Evolutionary conservation across 2,113 vertebrate genomes (phyloP), one percentile per base, ranked within the genome.

Genomic region (Osmerus mordax): DNA sequence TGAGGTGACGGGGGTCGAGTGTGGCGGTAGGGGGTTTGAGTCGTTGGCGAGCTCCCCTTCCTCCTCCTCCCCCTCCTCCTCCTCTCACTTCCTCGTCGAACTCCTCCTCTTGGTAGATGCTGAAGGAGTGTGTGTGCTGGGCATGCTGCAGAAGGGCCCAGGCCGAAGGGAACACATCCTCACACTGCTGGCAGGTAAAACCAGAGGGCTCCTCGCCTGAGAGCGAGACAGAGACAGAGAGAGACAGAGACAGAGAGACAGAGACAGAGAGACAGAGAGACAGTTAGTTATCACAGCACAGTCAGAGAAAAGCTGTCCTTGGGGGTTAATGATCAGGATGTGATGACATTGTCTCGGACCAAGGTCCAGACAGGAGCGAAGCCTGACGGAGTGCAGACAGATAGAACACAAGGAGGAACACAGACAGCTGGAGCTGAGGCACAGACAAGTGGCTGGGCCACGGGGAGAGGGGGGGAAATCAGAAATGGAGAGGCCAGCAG

Each of bases 1-100:
- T 94, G 91, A 98, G 94, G 87, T 94, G 95, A 75, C 96, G 94
- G 67, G 96, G 94, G 92, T 98, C 96, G 90, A 97, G 93, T 81
- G 79, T 83, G 78, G 90, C 88, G 83, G 89, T 79, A 82, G 93
- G 88, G 83, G 94, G 75, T 90, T 94, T 91, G 88, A 92, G 87
- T 82, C 87, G 78, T 90, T 93, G 93, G 89, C 92, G 88, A 89
- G 89, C 89, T 91, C 90, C 91, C 93, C 92, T 90, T 91, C 36
- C 41, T 21, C 14, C 58, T 51, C 92, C 93, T 92, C 56, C 15
- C 23, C n/a, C 58, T 70, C 36, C 41, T 21, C 67, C 59, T 61
- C 51, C 65, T 52, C 70, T n/a, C 32, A 78, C 77, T 1, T 60
- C 9, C 0, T 74, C 86, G 74, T 91, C 85, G 79, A 93, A 89